Evolutionary conservation across 2,888 invertebrate genomes (phyloP).

Genomic region (Clusia tigrina): DNA sequence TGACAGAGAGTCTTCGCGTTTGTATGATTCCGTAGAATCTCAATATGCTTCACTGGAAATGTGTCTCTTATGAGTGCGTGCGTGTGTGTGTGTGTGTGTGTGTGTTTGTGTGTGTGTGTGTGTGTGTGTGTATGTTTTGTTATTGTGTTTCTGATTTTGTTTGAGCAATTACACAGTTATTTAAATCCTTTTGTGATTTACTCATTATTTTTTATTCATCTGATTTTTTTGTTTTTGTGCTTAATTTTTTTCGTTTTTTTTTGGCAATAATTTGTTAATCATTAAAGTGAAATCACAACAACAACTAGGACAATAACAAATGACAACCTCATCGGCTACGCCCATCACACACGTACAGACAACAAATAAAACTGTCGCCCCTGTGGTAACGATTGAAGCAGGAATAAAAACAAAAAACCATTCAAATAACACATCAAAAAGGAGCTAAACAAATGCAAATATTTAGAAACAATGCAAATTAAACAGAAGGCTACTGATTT

Average conservation of each 20-base stretch:
- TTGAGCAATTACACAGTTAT: slow-evolving; percentile 29
- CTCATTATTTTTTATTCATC: no score
- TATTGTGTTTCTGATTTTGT: slow-evolving; percentile 18
- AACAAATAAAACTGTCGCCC: no score
- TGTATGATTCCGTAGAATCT: slow-evolving; percentile 24
- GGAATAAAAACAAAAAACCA: no score
- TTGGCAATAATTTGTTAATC: slow-evolving; percentile 19
- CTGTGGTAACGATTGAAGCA: no score
- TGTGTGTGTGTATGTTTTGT: slow-evolving; percentile 8
- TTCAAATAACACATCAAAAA: no score
- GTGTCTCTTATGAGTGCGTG: no score
- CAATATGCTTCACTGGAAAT: slow-evolving; percentile 15
- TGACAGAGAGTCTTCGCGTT: background rate
- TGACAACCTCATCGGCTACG: no score
- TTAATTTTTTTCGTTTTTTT: background rate
- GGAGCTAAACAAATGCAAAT: no score
- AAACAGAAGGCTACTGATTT: no score
- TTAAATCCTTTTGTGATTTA: slow-evolving; percentile 30
- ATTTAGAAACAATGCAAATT: no score
- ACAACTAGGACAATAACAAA: background rate
- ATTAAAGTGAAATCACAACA: slow-evolving; percentile 26
- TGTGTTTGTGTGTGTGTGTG: no score
- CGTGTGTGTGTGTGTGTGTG: slow-evolving; percentile 7
- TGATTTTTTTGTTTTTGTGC: slow-evolving; percentile 18
- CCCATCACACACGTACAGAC: no score